Evolutionary conservation across 2,888 invertebrate species (phyloP), one percentile per base, ranked within the genome.

Genomic region (Lottia scabra): DNA sequence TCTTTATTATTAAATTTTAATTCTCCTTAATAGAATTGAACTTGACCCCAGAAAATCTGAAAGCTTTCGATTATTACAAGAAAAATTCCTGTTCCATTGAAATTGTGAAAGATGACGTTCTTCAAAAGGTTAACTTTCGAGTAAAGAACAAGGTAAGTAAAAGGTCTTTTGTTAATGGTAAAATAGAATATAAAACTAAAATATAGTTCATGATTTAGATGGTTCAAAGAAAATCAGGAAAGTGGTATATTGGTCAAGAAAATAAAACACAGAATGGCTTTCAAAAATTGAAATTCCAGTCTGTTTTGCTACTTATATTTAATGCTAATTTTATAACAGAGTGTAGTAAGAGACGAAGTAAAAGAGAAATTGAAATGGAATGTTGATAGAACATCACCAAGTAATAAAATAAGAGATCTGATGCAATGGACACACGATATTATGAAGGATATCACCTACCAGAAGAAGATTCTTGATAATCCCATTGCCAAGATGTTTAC

Each of bases 291-390:
- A n/a, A n/a, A n/a, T n/a, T n/a, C n/a, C n/a, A n/a, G n/a, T n/a
- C n/a, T n/a, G n/a, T n/a, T n/a, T n/a, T n/a, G n/a, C n/a, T n/a
- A n/a, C 10, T 38, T 38, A 8, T 38, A 10, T 38, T 5, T 38
- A 30, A 30, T 38, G 38, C 10, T 5, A 8, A 23, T 56, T 5
- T 67, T 30, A 12, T 48, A 72, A 2, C 76, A 89, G 88, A 87
- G 87, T 72, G 85, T 88, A 15, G 78, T 89, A 19, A 75, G 89
- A 27, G 89, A 89, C 46, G 87, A 88, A 71, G 88, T 89, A 23
- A 89, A 88, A 72, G 89, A 89, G 74, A 88, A 87, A 74, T 71
- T 89, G 48, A 89, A 89, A 68, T 89, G 89, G 89, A 88, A 82
- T 69, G 88, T 89, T 19, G 88, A 89, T 76, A 76, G 89, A 13